A percentile compares a stretch with the other conserved stretches of the same genome.
Evolutionary conservation across 2,888 invertebrate genomes (phyloP).

Genomic region (Epinotia nisella): DNA sequence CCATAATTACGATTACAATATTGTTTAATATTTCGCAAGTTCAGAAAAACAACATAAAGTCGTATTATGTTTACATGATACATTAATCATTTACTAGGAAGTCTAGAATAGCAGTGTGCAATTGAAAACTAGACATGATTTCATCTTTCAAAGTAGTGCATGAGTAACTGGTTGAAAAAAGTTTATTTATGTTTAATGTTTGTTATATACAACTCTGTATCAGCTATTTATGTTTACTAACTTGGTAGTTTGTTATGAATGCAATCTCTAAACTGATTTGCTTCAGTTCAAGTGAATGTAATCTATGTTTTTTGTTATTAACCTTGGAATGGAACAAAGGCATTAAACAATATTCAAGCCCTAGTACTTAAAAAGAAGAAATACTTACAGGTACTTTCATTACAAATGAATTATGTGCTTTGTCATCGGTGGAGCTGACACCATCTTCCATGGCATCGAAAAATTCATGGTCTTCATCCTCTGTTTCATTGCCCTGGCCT

Average conservation of each 20-base stretch:
- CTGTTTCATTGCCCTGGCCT: constrained; percentile 80
- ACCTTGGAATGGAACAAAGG: constrained; percentile 1
- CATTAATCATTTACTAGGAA: background rate
- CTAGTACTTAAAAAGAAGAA: constrained; percentile 6
- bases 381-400: constrained; percentile 86
- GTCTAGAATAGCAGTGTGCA: background rate
- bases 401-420: constrained; percentile 82
- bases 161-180: background rate
- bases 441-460: constrained; percentile 88
- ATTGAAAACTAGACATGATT: background rate
- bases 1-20: background rate
- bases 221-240: constrained; percentile 13
- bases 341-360: background rate
- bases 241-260: background rate
- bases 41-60: background rate
- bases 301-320: constrained; percentile 3
- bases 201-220: constrained; percentile 13
- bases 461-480: constrained; percentile 91
- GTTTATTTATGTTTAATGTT: constrained; percentile 3
- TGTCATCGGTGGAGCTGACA: constrained; percentile 74
- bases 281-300: constrained; percentile 7
- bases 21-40: background rate
- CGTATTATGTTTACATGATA: background rate
- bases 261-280: background rate
- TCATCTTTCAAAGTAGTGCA: background rate